phyloP scores from a whole-genome alignment of 2,113 vertebrate genomes.

The Orycteropus afer region DNA sequence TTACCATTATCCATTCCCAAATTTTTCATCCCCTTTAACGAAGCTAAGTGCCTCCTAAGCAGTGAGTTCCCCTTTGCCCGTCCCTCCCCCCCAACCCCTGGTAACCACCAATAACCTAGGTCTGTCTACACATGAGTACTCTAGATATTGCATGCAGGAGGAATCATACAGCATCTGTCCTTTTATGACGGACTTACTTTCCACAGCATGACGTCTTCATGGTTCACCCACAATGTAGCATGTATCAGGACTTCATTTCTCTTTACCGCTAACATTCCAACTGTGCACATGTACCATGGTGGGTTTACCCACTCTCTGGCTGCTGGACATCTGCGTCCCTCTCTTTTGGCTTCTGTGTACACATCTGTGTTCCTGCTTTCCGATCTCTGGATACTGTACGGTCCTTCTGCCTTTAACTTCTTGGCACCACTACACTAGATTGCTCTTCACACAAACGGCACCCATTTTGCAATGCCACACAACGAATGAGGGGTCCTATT shows the following conservation, averaged over 20 bases:
- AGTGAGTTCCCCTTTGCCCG: not conserved
- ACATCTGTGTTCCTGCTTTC: not conserved
- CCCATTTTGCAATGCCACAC: not conserved
- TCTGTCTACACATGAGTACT: not conserved
- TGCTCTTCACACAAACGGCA: no score
- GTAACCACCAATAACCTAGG: not conserved
- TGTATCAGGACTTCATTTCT: not conserved
- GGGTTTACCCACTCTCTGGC: not conserved
- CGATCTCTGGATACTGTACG: not conserved
- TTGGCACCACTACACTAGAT: no score
- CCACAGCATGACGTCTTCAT: not conserved
- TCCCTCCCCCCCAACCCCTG: not conserved
- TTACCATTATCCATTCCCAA: not conserved
- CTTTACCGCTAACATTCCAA: not conserved
- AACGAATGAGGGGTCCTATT: not conserved
- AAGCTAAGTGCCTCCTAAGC: not conserved
- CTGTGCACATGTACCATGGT: not conserved
- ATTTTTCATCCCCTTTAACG: not conserved
- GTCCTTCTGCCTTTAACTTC: no score
- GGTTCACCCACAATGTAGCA: not conserved
- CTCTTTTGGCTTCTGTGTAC: not conserved
- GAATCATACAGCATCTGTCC: not conserved
- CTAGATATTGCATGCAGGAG: no score
- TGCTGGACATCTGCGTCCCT: not conserved
- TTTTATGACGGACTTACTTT: not conserved